Conservation (phyloP, 2,113 vertebrate species). For the Talpa occidentalis region DNA sequence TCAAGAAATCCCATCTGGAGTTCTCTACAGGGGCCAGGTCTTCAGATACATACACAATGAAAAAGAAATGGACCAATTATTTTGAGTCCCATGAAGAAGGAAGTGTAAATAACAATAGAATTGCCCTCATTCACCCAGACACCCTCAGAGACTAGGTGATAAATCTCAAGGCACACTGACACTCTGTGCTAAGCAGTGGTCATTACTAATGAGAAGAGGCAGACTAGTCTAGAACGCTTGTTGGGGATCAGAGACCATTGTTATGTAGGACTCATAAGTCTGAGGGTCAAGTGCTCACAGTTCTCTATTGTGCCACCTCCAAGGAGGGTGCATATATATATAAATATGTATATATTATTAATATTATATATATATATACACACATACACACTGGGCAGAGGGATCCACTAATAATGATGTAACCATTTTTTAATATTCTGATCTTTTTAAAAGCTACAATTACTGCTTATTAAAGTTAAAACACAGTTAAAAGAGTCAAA, state of each 20-base stretch:
- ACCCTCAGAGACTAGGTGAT: not conserved
- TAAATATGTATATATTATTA: too few species aligned
- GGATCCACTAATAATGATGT: not conserved
- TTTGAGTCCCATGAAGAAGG: constrained; percentile 7
- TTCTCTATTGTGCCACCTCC: not conserved
- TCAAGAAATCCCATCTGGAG: not conserved
- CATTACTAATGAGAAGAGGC: not conserved
- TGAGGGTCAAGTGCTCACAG: not conserved
- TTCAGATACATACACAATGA: not conserved
- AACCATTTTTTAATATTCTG: not conserved
- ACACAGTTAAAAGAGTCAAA: not conserved
- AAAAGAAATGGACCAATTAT: not conserved
- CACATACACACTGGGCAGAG: not conserved
- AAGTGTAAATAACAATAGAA: constrained; percentile 34
- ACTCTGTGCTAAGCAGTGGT: not conserved
- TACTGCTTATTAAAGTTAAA: constrained; percentile 10
- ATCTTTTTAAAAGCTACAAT: not conserved
- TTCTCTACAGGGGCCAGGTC: not conserved
- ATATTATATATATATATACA: too few species aligned
- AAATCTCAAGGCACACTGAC: not conserved
- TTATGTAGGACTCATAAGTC: not conserved
- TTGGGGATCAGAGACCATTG: not conserved
- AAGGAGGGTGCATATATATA: not conserved
- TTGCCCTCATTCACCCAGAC: not conserved
- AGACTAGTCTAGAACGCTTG: not conserved